Evolutionary conservation across 2,888 invertebrate species (phyloP).

Genomic region (Pteria penguin): DNA sequence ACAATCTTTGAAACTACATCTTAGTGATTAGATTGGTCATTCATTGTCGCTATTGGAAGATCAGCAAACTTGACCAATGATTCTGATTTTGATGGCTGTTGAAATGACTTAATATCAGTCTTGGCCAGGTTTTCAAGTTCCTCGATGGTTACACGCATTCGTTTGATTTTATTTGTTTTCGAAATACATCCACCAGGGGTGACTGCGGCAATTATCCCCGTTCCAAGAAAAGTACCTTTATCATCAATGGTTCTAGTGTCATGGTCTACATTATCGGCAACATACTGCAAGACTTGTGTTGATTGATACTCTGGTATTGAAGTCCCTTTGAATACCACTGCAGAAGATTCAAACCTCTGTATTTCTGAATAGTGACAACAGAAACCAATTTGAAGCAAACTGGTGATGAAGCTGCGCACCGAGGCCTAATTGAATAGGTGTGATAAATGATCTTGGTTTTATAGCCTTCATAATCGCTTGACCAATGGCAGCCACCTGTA

Average conservation of each 20-base stretch:
- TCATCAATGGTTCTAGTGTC: neutral
- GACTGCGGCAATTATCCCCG: neutral
- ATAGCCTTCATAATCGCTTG: neutral
- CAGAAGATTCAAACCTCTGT: conserved; percentile 27
- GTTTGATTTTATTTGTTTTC: neutral
- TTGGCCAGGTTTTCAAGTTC: neutral
- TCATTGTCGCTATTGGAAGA: neutral
- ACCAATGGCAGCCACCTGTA: neutral
- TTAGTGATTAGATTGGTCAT: neutral
- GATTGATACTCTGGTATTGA: neutral
- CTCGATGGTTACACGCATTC: neutral
- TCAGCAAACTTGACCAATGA: neutral
- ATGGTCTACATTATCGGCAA: neutral
- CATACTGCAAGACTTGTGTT: neutral
- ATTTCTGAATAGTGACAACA: conserved; percentile 21
- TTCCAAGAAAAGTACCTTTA: neutral
- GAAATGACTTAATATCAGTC: neutral
- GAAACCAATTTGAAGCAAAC: conserved; percentile 3
- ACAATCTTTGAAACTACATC: neutral
- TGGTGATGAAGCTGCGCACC: neutral
- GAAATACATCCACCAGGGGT: neutral
- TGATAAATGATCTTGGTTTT: neutral
- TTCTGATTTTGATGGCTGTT: neutral
- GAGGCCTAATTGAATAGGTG: neutral
- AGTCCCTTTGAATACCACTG: neutral